phyloP scores from a whole-genome alignment of 2,113 vertebrate species.

The Tapirus terrestris region DNA sequence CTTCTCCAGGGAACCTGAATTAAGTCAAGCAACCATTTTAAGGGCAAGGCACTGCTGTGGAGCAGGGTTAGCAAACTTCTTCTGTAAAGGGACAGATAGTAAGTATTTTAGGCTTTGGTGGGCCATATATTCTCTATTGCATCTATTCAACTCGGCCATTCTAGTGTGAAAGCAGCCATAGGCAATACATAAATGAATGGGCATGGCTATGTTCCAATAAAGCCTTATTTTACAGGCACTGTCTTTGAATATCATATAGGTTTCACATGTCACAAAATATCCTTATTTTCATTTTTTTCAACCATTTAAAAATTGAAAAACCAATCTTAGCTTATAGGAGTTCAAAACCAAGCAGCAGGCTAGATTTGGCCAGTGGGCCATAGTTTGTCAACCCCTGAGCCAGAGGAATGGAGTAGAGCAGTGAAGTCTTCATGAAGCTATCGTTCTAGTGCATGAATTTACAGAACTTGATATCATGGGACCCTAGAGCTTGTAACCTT shows the following conservation, averaged over 20 bases:
- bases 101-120: not conserved
- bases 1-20: not conserved
- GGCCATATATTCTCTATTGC: not conserved
- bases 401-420: not conserved
- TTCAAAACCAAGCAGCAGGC: not conserved
- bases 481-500: not conserved
- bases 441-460: not conserved
- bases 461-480: conserved; percentile 6
- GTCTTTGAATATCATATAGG: conserved; percentile 6
- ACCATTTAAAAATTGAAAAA: not conserved
- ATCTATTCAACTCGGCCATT: not conserved
- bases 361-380: not conserved
- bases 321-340: not conserved
- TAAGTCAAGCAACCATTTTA: not conserved
- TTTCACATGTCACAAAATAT: not conserved
- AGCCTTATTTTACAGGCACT: not conserved
- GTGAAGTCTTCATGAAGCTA: not conserved
- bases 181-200: not conserved
- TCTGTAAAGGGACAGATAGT: not conserved
- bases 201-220: not conserved
- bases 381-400: not conserved
- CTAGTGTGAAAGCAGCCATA: not conserved
- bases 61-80: not conserved
- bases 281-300: not conserved
- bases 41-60: not conserved